phyloP scores from a whole-genome alignment of 2,113 vertebrate species.

The Cyprinodon variegatus region DNA sequence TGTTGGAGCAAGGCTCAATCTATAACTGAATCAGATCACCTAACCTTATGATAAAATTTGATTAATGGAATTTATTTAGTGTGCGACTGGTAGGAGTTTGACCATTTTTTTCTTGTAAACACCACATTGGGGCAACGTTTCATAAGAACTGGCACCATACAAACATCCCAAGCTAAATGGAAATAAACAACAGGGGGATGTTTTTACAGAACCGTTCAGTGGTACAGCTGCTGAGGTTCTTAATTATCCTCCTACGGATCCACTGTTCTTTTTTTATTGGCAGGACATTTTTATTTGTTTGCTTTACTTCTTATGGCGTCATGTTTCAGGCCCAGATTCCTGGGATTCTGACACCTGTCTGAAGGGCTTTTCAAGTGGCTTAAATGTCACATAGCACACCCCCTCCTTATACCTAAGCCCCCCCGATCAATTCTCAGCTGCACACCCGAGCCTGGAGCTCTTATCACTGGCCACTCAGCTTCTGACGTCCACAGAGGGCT shows the following conservation, averaged over 20 bases:
- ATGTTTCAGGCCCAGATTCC: slow-evolving; percentile 64
- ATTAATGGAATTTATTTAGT: neutral
- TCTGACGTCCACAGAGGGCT: slow-evolving; percentile 67
- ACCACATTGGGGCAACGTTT: neutral
- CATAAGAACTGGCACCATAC: neutral
- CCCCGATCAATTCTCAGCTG: slow-evolving; percentile 52
- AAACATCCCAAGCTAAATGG: neutral
- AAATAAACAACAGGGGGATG: neutral
- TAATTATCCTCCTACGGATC: neutral
- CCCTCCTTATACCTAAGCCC: slow-evolving; percentile 50
- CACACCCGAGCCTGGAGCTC: slow-evolving; percentile 60
- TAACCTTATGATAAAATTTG: too few relatives aligned
- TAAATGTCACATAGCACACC: slow-evolving; percentile 71
- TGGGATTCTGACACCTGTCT: slow-evolving; percentile 75
- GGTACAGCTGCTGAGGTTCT: neutral
- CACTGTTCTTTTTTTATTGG: slow-evolving; percentile 8
- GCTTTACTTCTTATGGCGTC: slow-evolving; percentile 53
- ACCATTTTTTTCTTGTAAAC: neutral
- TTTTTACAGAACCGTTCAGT: neutral
- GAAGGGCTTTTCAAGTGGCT: slow-evolving; percentile 73
- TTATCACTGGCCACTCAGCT: slow-evolving; percentile 65
- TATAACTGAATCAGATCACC: too few relatives aligned
- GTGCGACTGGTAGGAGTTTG: neutral
- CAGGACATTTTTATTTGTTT: slow-evolving; percentile 43
- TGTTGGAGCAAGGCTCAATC: too few relatives aligned